Conservation (phyloP, 2,888 invertebrate species). For the Callyntrura guangdongensis region DNA sequence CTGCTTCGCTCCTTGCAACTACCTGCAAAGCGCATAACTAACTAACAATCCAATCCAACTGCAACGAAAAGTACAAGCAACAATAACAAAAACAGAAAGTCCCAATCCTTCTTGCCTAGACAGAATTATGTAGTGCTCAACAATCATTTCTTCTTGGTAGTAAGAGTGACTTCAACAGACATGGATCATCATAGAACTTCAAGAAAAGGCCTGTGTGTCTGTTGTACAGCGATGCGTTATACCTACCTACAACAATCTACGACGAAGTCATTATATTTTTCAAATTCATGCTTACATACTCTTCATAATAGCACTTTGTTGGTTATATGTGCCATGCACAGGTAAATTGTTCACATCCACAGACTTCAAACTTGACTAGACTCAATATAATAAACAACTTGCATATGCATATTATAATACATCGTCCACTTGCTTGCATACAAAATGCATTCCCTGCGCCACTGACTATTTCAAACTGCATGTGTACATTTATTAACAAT, state of each 20-base stretch:
- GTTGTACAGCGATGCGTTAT: background rate
- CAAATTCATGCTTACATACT: constrained; percentile 46
- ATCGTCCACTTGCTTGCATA: background rate
- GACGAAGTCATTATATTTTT: constrained; percentile 51
- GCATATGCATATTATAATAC: background rate
- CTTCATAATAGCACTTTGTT: constrained; percentile 19
- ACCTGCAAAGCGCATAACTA: constrained; percentile 57
- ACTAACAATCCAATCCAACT: constrained; percentile 42
- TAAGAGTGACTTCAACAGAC: constrained; percentile 30
- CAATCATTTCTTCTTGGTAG: constrained; percentile 40
- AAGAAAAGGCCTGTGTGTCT: constrained; percentile 34
- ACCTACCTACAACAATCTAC: constrained; percentile 26
- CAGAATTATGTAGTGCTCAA: constrained; percentile 40
- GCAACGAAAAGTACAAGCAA: constrained; percentile 58
- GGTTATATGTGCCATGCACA: constrained; percentile 1
- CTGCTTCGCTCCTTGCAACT: constrained; percentile 58
- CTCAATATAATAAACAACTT: background rate
- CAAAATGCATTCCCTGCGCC: constrained; percentile 4
- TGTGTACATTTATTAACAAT: background rate
- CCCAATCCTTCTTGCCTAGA: constrained; percentile 8
- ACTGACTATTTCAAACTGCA: background rate
- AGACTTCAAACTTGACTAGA: background rate
- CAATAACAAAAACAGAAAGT: constrained; percentile 61
- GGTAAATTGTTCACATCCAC: constrained; percentile 22
- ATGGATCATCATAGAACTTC: constrained; percentile 47